These are phyloP conservation scores for Liodrosophila aerea DNA, from an alignment of 2,888 invertebrate genomes.

Conservation along the genomic window DNA sequence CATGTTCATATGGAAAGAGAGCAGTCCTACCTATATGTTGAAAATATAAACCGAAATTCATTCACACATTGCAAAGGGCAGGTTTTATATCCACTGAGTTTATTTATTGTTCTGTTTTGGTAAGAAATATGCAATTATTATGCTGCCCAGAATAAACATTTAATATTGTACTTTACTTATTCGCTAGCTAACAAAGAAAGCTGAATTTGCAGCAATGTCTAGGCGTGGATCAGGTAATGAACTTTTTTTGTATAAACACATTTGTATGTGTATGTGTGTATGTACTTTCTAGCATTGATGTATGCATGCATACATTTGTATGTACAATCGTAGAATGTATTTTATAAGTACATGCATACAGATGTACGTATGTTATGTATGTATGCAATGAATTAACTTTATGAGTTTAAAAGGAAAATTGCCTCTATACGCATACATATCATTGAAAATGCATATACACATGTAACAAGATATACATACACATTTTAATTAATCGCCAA, in stretches of 20 bases:
- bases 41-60: slow-evolving; percentile 63
- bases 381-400: neutral
- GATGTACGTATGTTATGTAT: too few species aligned
- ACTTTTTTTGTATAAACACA: slow-evolving; percentile 36
- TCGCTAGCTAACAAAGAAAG: slow-evolving; percentile 67
- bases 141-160: neutral
- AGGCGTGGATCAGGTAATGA: slow-evolving; percentile 93
- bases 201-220: slow-evolving; percentile 87
- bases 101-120: slow-evolving; percentile 73
- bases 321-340: neutral
- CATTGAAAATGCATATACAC: too few species aligned
- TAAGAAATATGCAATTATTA: slow-evolving; percentile 38
- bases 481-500: neutral
- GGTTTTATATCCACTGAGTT: slow-evolving; percentile 58
- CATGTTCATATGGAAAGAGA: slow-evolving; percentile 55
- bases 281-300: slow-evolving; percentile 24
- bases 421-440: neutral
- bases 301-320: slow-evolving; percentile 11
- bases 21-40: slow-evolving; percentile 65
- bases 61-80: slow-evolving; percentile 57
- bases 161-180: slow-evolving; percentile 21
- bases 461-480: too few species aligned
- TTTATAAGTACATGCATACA: neutral
- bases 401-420: slow-evolving; percentile 1
- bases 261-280: slow-evolving; percentile 52